A percentile compares a stretch with the other conserved stretches of the same genome.
Conservation (phyloP, 2,797 vertebrate genomes). For the Schizopygopsis malacanthus region DNA sequence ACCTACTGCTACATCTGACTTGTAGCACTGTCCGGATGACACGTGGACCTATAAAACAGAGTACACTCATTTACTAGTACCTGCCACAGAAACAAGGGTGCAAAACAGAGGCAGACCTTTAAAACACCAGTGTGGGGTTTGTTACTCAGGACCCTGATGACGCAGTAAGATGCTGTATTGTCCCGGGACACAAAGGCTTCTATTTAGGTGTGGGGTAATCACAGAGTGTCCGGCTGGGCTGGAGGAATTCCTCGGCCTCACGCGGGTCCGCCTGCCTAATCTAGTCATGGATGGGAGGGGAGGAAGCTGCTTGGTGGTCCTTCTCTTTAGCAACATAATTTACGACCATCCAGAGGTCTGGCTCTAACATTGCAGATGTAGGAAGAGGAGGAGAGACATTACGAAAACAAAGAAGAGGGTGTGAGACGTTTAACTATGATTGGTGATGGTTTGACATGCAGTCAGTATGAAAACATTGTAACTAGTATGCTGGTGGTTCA, state of each 20-base stretch:
- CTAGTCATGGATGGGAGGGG: constrained; percentile 67
- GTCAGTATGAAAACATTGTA: background rate
- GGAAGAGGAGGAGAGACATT: constrained; percentile 36
- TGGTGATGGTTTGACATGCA: constrained; percentile 1
- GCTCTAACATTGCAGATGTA: constrained; percentile 28
- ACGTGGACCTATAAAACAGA: constrained; percentile 64
- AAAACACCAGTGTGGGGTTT: constrained; percentile 74
- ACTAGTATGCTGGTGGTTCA: background rate
- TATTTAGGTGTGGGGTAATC: constrained; percentile 76
- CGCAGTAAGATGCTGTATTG: constrained; percentile 77
- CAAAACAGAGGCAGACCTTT: constrained; percentile 56
- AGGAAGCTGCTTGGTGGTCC: constrained; percentile 73
- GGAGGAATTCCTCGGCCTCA: constrained; percentile 66
- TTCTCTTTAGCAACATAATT: constrained; percentile 74
- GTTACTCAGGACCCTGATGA: constrained; percentile 74
- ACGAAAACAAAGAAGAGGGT: constrained; percentile 37
- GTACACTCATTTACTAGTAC: constrained; percentile 75
- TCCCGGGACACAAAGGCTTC: constrained; percentile 76
- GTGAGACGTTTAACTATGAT: constrained; percentile 5
- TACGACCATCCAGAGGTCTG: constrained; percentile 64
- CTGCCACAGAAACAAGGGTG: constrained; percentile 70
- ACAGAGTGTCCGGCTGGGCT: constrained; percentile 67
- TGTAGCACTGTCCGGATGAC: constrained; percentile 58
- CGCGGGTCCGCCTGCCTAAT: constrained; percentile 70
- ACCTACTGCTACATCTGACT: constrained; percentile 62